These are phyloP conservation scores for Acleris literana DNA, from an alignment of 2,888 invertebrate species.

Conservation along the genomic window DNA sequence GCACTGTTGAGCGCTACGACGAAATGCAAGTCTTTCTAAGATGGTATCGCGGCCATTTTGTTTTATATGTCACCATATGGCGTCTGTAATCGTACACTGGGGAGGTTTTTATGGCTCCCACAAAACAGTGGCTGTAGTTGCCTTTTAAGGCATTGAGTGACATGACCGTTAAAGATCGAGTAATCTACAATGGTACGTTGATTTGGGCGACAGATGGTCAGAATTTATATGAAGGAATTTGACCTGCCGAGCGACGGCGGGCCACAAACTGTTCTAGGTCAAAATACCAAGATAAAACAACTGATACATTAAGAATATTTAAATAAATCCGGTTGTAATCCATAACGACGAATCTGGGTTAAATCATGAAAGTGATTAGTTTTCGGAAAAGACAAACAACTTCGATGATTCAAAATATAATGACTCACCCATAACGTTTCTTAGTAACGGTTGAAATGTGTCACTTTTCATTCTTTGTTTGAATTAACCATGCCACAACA, in stretches of 20 bases:
- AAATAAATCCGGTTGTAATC: too few species aligned
- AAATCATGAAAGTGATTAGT: neutral
- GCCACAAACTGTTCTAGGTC: constrained; percentile 18
- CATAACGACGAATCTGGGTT: too few species aligned
- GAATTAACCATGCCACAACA: neutral
- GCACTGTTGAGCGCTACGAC: constrained; percentile 21
- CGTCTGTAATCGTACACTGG: constrained; percentile 41
- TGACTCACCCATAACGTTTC: constrained; percentile 15
- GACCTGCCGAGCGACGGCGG: constrained; percentile 15
- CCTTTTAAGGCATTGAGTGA: constrained; percentile 69
- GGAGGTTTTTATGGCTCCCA: constrained; percentile 53
- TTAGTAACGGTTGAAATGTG: neutral
- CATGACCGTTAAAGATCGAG: constrained; percentile 60
- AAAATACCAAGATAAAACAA: neutral
- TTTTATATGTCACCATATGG: constrained; percentile 63
- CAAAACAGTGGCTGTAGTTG: constrained; percentile 55
- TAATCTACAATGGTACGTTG: constrained; percentile 61
- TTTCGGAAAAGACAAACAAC: constrained; percentile 5
- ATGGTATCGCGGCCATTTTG: constrained; percentile 25
- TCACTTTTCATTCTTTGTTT: neutral
- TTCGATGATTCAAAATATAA: constrained; percentile 37
- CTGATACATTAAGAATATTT: neutral
- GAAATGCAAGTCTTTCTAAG: constrained; percentile 26
- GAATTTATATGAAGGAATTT: constrained; percentile 36
- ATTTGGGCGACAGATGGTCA: constrained; percentile 59